Base-by-base conservation (phyloP, 2,113 vertebrate genomes). In the Pterophyllum scalare region DNA sequence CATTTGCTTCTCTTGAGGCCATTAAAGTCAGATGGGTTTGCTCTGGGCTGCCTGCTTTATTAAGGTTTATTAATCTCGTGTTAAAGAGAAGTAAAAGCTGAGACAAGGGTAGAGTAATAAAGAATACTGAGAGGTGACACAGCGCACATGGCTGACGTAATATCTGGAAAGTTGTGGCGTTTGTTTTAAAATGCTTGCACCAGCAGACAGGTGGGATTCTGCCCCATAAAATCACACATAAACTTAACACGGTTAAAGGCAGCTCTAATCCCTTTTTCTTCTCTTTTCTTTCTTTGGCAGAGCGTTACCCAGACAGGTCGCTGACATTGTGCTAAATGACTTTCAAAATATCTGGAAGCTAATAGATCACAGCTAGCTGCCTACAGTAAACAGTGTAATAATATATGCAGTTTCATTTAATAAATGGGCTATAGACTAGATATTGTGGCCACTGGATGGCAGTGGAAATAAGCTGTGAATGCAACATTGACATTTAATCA, bases 21-120 rank as follows among this genome's bases (percentile, higher is more conserved):
- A 76, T 91, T 88, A 83, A 80, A 79, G 78, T 88, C 79, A 83
- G 82, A 85, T 59, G 85, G 62, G 81, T 90, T 91, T 82, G 80
- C 75, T 88, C 86, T 84, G 65, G 89, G 10, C 76, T 46, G 78
- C 60, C 58, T 76, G 81, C 2, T 81, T 85, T 61, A 89, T 84
- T 90, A 77, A 80, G 88, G 84, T 87, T 83, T 56, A 85, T 84
- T 89, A 83, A 91, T 81, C 58, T 40, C 4, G n/a, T 83, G 82
- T 80, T 84, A 74, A 83, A 81, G 38, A 65, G 38, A 72, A 80
- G 56, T 10, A 7, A 67, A 72, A 72, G 31, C 72, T 46, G 58
- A 67, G 82, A 65, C 59, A 85, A 59, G 65, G 35, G 65, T 46
- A 26, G 77, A 75, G 64, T 52, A 54, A 52, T 72, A 54, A 72